Evolutionary conservation across 2,888 invertebrate species (phyloP).

Genomic region (Mylabris sibirica): DNA sequence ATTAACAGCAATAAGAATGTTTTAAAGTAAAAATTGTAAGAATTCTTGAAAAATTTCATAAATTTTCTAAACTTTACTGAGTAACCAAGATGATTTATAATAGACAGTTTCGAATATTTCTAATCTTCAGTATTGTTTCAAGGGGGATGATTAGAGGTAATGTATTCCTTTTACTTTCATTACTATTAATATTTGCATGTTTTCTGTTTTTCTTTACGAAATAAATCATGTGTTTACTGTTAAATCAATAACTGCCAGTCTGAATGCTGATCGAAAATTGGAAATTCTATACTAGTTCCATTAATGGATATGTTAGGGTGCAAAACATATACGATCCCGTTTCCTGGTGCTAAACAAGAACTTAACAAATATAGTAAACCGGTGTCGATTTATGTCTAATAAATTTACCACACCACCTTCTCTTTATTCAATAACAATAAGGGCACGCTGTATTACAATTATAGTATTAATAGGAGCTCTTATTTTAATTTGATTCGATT

Average conservation of each 20-base stretch:
- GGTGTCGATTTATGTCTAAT: not conserved
- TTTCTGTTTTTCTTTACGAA: not conserved
- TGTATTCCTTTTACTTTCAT: not conserved
- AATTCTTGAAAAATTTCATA: not conserved
- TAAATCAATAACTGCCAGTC: constrained; percentile 20
- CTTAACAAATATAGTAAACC: not conserved
- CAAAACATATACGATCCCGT: constrained; percentile 14
- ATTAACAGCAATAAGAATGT: not conserved
- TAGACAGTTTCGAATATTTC: not conserved
- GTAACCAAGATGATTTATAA: not conserved
- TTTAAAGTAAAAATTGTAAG: not conserved
- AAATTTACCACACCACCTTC: not conserved
- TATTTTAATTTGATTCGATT: not conserved
- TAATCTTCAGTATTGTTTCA: not conserved
- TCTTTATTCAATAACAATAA: not conserved
- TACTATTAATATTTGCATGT: not conserved
- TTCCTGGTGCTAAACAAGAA: not conserved
- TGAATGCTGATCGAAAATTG: constrained; percentile 15
- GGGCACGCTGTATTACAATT: too few relatives aligned
- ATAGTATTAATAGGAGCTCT: too few relatives aligned
- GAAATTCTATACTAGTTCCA: constrained; percentile 20
- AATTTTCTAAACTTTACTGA: not conserved
- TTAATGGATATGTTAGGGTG: constrained; percentile 16
- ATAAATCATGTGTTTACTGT: not conserved
- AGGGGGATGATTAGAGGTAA: not conserved